phyloP scores from a whole-genome alignment of 92 coral and sea anemone species.

The Epizoanthus ramosus region DNA sequence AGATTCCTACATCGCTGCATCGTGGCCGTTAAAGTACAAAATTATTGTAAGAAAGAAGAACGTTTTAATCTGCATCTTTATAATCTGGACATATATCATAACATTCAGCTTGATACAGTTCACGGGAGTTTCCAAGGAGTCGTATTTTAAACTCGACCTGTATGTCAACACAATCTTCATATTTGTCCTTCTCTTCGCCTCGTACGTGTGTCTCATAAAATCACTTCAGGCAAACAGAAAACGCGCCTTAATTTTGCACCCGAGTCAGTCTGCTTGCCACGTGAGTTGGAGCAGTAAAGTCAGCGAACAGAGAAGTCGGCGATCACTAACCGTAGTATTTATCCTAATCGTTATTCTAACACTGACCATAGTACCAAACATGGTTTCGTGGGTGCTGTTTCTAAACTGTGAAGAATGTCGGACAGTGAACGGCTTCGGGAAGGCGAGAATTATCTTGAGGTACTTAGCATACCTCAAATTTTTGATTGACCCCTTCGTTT shows the following conservation, averaged over 20 bases:
- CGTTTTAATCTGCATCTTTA: neutral
- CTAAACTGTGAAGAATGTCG: constrained; percentile 7
- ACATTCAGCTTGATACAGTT: constrained; percentile 32
- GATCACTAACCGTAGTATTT: constrained; percentile 14
- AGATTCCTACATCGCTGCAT: constrained; percentile 31
- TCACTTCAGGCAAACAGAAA: constrained; percentile 31
- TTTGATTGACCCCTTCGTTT: constrained; percentile 19
- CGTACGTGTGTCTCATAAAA: constrained; percentile 24
- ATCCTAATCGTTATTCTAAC: constrained; percentile 23
- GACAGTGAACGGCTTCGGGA: neutral
- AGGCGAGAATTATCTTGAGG: constrained; percentile 1
- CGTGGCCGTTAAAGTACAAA: constrained; percentile 38
- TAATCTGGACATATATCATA: constrained; percentile 30
- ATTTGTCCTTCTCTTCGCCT: constrained; percentile 13
- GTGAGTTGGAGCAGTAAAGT: constrained; percentile 11
- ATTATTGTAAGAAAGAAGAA: constrained; percentile 5
- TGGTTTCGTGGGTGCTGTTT: constrained; percentile 24
- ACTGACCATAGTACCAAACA: constrained; percentile 18
- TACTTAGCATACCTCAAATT: constrained; percentile 28
- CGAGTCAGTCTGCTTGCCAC: neutral
- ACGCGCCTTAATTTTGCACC: constrained; percentile 25
- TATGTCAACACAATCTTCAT: constrained; percentile 23
- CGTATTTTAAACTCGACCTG: constrained; percentile 30
- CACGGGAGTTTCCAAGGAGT: neutral
- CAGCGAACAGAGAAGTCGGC: constrained; percentile 27